phyloP scores from a whole-genome alignment of 2,113 vertebrate species.

The Thermophis baileyi region DNA sequence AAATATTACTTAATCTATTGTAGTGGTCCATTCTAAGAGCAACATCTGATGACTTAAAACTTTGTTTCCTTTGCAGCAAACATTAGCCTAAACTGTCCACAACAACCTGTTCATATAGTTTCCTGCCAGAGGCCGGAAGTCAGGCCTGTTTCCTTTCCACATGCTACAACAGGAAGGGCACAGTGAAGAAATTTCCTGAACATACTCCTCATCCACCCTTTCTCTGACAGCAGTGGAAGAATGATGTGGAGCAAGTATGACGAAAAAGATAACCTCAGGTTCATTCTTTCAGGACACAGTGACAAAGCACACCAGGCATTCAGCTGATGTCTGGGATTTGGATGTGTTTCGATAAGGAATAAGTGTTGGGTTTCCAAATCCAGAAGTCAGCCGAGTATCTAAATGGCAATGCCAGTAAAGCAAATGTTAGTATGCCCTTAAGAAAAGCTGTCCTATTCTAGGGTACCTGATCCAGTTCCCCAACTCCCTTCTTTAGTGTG shows the following conservation, averaged over 20 bases:
- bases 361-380: constrained; percentile 58
- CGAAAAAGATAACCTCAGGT: constrained; percentile 67
- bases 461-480: constrained; percentile 59
- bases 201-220: constrained; percentile 72
- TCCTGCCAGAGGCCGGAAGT: constrained; percentile 76
- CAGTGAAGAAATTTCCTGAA: constrained; percentile 76
- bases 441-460: constrained; percentile 50
- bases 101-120: constrained; percentile 74
- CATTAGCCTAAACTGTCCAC: constrained; percentile 61
- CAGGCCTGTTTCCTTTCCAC: constrained; percentile 75
- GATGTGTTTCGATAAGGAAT: constrained; percentile 74
- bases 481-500: constrained; percentile 56
- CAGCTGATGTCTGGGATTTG: constrained; percentile 39
- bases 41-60: constrained; percentile 59
- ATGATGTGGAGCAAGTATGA: constrained; percentile 72
- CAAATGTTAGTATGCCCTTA: constrained; percentile 65
- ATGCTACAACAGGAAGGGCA: constrained; percentile 72
- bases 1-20: constrained; percentile 51
- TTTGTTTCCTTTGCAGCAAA: constrained; percentile 75
- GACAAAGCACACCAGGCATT: constrained; percentile 64
- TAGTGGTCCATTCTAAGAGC: constrained; percentile 49
- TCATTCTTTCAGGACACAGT: constrained; percentile 63
- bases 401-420: constrained; percentile 63
- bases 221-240: constrained; percentile 75
- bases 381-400: constrained; percentile 63